A percentile compares a stretch with the other conserved stretches of the same genome.
These are phyloP conservation scores for Rhodeus uyekii DNA, from an alignment of 2,797 vertebrate genomes.

Conservation along the genomic window DNA sequence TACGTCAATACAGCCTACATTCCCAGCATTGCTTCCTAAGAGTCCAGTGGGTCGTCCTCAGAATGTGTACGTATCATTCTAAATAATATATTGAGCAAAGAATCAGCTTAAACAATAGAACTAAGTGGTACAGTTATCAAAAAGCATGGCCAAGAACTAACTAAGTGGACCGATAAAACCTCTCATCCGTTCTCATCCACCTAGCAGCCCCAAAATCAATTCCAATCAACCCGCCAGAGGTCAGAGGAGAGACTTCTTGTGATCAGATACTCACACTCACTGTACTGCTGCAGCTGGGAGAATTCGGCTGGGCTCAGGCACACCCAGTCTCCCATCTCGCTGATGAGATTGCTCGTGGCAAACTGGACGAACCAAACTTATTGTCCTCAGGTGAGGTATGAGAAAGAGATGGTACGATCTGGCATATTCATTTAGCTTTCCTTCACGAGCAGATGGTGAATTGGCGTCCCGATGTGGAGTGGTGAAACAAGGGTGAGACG, in stretches of 20 bases:
- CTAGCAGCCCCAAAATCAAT: constrained; percentile 24
- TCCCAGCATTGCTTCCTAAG: constrained; percentile 39
- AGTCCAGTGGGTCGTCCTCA: constrained; percentile 17
- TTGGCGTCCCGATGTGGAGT: constrained; percentile 26
- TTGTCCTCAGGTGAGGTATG: constrained; percentile 62
- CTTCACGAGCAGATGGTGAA: constrained; percentile 48
- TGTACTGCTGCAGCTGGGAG: constrained; percentile 90
- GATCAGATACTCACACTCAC: constrained; percentile 85
- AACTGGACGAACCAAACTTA: constrained; percentile 36
- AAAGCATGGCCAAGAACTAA: constrained; percentile 22
- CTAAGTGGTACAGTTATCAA: constrained; percentile 21
- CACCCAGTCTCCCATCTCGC: constrained; percentile 88
- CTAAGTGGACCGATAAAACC: constrained; percentile 15
- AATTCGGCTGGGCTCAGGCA: constrained; percentile 90
- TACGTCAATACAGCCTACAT: constrained; percentile 44
- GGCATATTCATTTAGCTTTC: constrained; percentile 62
- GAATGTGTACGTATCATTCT: constrained; percentile 7
- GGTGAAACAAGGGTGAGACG: constrained; percentile 21
- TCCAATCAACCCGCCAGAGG: constrained; percentile 23
- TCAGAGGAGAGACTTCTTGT: not conserved
- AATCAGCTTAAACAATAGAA: constrained; percentile 8
- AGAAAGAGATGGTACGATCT: constrained; percentile 47
- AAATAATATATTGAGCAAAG: constrained; percentile 26
- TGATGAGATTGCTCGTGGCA: constrained; percentile 1
- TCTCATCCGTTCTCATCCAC: constrained; percentile 17